Conservation (phyloP, 2,888 invertebrate species). For the Trachelus tabidus region DNA sequence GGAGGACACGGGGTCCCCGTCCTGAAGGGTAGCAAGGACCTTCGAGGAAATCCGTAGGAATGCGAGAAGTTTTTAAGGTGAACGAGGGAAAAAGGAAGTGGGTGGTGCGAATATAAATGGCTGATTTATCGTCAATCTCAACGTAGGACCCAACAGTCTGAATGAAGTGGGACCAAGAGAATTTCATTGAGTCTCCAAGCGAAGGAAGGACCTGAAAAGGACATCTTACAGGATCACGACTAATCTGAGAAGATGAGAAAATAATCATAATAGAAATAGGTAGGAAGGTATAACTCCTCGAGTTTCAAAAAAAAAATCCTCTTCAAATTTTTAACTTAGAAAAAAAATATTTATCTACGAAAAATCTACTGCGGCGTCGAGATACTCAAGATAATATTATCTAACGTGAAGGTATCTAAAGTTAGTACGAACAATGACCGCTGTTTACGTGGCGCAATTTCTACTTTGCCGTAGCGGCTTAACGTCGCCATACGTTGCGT, state of each 20-base stretch:
- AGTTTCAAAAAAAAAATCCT: not conserved
- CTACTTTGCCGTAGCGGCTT: not conserved
- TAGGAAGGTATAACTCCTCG: constrained; percentile 2
- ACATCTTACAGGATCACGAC: constrained; percentile 38
- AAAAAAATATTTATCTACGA: not conserved
- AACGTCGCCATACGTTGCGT: not conserved
- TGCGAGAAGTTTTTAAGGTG: constrained; percentile 2
- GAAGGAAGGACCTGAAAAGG: constrained; percentile 40
- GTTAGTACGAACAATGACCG: not conserved
- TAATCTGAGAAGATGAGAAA: constrained; percentile 33
- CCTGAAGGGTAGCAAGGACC: constrained; percentile 8
- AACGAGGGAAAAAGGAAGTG: constrained; percentile 30
- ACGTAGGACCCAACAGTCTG: constrained; percentile 25
- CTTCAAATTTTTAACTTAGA: not conserved
- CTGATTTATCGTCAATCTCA: constrained; percentile 52
- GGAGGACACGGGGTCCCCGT: not conserved
- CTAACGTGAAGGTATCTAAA: not conserved
- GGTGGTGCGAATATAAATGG: constrained; percentile 49
- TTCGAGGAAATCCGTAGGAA: constrained; percentile 23
- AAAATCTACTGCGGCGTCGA: not conserved
- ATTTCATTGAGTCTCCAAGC: constrained; percentile 51
- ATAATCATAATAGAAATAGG: constrained; percentile 34
- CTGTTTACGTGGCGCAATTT: not conserved
- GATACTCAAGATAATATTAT: not conserved
- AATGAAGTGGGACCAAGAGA: constrained; percentile 24